Percentiles rank a stretch among this genome's conserved stretches.
Evolutionary conservation across 2,113 vertebrate species (phyloP).

Genomic region (Mobula birostris): DNA sequence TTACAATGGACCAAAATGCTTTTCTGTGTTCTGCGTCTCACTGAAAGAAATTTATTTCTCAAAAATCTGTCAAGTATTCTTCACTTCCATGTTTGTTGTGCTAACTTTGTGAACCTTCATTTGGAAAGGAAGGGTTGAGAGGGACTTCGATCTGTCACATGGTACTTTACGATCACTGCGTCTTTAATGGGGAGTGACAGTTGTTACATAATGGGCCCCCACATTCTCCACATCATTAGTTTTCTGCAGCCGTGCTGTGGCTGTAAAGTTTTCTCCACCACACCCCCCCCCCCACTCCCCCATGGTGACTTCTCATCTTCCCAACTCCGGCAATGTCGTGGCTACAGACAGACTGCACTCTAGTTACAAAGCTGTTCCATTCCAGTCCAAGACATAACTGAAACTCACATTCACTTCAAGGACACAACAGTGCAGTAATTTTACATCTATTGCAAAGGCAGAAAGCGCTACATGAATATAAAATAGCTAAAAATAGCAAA

Average conservation of each 20-base stretch:
- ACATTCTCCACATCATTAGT: conserved; percentile 29
- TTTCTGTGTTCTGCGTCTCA: not conserved
- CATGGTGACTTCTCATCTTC: not conserved
- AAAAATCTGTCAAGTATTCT: not conserved
- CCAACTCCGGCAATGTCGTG: not conserved
- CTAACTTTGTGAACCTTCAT: not conserved
- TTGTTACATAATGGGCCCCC: not conserved
- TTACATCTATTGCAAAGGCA: not conserved
- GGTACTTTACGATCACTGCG: conserved; percentile 1
- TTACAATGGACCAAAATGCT: not conserved
- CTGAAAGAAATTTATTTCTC: not conserved
- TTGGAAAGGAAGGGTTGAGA: not conserved
- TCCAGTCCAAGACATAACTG: not conserved
- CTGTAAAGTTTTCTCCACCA: not conserved
- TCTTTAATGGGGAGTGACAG: conserved; percentile 21
- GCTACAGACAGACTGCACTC: conserved; percentile 7
- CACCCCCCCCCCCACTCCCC: not conserved
- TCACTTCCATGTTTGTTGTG: not conserved
- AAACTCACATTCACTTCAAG: not conserved
- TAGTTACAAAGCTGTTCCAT: conserved; percentile 3
- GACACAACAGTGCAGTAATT: not conserved
- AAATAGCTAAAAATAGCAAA: not conserved
- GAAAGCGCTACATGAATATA: not conserved
- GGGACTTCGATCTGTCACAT: not conserved
- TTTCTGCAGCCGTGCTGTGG: not conserved